These are phyloP conservation scores for Ardeotis arabs DNA, from an alignment of 2,113 vertebrate species.

Conservation along the genomic window DNA sequence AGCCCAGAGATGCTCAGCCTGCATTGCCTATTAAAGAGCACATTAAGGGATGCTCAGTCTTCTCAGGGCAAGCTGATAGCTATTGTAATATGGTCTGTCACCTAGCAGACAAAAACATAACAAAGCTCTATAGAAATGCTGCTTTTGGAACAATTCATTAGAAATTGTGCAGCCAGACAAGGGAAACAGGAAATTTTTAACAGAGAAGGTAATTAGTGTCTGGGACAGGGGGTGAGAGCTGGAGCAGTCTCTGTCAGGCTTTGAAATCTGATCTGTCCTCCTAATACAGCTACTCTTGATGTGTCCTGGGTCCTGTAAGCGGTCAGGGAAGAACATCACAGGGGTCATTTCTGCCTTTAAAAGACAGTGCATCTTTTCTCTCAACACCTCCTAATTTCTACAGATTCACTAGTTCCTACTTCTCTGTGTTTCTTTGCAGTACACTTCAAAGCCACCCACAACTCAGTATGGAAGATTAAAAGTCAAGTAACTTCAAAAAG, in stretches of 20 bases:
- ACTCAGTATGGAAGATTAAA: not conserved
- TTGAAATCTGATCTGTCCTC: not conserved
- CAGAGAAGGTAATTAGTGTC: not conserved
- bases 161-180: not conserved
- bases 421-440: not conserved
- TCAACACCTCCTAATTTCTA: not conserved
- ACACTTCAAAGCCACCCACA: not conserved
- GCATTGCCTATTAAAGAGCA: not conserved
- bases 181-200: not conserved
- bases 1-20: not conserved
- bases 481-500: not conserved
- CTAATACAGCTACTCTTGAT: not conserved
- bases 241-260: not conserved
- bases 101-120: not conserved
- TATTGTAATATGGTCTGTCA: not conserved
- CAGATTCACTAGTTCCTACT: not conserved
- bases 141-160: not conserved
- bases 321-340: not conserved
- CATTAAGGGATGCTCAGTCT: not conserved
- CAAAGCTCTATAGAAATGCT: not conserved
- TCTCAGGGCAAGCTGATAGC: not conserved
- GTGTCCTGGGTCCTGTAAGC: not conserved
- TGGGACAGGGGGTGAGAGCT: not conserved
- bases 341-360: not conserved
- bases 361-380: not conserved